Evolutionary conservation across 2,888 invertebrate species (phyloP).

Genomic region (Cryptus armator): DNA sequence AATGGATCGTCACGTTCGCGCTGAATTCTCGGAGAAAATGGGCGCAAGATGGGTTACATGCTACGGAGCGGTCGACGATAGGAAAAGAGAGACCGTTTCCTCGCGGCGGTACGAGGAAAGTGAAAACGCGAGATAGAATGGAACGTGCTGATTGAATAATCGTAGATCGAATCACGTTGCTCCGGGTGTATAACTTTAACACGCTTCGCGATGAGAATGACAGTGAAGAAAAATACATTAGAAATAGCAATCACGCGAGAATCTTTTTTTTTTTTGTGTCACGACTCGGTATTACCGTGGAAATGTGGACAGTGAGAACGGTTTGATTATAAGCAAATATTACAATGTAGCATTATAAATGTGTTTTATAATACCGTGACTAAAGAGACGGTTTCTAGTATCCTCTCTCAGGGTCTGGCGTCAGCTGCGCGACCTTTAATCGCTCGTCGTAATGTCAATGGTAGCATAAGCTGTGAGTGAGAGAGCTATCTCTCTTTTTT

Average conservation of each 20-base stretch:
- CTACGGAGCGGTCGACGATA: neutral
- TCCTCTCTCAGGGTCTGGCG: slow-evolving; percentile 24
- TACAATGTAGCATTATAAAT: slow-evolving; percentile 33
- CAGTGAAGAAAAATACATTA: slow-evolving; percentile 1
- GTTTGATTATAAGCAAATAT: slow-evolving; percentile 38
- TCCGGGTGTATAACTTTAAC: slow-evolving; percentile 1
- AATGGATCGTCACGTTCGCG: neutral
- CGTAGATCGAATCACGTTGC: slow-evolving; percentile 6
- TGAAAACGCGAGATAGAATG: slow-evolving; percentile 7
- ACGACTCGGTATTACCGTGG: slow-evolving; percentile 6
- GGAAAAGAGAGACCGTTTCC: slow-evolving; percentile 4
- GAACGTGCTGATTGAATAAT: slow-evolving; percentile 37
- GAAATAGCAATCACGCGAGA: slow-evolving; percentile 8
- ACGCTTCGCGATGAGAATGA: slow-evolving; percentile 3
- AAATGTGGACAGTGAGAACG: neutral
- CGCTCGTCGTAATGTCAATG: slow-evolving; percentile 37
- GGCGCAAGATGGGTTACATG: neutral
- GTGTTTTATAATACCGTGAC: slow-evolving; percentile 13
- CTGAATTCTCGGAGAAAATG: neutral
- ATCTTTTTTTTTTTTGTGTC: neutral
- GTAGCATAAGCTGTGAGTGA: slow-evolving; percentile 11
- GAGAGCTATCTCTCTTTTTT: slow-evolving; percentile 7
- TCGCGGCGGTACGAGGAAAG: slow-evolving; percentile 16
- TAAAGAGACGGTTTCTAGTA: slow-evolving; percentile 31
- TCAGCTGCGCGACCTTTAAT: slow-evolving; percentile 55